Evolutionary conservation across 2,797 vertebrate species (phyloP), one percentile per base, ranked within the genome.

Genomic region (Coregonus ussuriensis): DNA sequence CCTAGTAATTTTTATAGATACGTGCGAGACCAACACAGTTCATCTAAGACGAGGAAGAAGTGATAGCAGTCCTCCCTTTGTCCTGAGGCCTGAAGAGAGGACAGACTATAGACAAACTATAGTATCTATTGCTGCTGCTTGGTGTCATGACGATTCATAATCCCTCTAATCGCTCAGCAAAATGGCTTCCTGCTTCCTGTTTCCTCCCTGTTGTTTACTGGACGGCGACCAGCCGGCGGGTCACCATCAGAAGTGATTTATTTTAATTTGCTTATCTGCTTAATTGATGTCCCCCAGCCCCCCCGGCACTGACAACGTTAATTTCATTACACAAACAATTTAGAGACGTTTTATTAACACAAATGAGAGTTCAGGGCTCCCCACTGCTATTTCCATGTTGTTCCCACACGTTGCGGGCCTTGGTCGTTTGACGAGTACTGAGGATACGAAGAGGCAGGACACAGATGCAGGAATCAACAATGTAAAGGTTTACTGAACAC

Each of bases 301-400:
- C 85, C 86, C 85, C 82, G 83, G 84, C 81, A 86, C 85, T 82
- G 85, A 83, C 79, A 72, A 79, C 82, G 70, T 37, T 90, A 88
- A 93, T 93, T 90, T 87, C 85, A 90, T 93, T 93, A 91, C 76
- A 91, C 89, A 93, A 94, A 94, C 93, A 91, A 89, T 93, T 92
- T 92, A 84, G 84, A 90, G 83, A 90, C 85, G 85, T 93, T 92
- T 92, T 93, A 95, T 93, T 84, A 92, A 89, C 88, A 88, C 84
- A 91, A 90, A 93, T 86, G 85, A 86, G 83, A 89, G 88, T 86
- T 91, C 85, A 80, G 76, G 73, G 71, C 76, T 84, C 52, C 74
- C 65, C 25, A 66, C 78, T 6, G 68, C 33, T 67, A 66, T 86
- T 86, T 71, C 79, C 81, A 85, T 78, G 80, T 80, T 78, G 79